Evolutionary conservation across 64 coral and sea anemone genomes (phyloP).

Genomic region (Porites australiensis): DNA sequence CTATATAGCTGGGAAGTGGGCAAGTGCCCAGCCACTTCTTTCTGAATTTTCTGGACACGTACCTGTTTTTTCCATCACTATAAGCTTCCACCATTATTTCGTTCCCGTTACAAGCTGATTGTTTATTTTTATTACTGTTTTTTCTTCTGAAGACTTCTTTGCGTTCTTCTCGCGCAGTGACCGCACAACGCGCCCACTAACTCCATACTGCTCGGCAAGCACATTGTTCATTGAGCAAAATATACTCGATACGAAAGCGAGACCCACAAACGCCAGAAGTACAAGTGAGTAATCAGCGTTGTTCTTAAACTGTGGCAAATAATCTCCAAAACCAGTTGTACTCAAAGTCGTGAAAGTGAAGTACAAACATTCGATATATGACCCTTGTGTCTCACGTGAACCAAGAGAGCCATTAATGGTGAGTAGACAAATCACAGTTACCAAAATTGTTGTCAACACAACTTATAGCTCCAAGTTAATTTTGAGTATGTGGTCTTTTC

Average conservation of each 20-base stretch:
- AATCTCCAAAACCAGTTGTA: slow-evolving; percentile 89
- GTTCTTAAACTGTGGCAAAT: slow-evolving; percentile 51
- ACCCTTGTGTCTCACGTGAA: slow-evolving; percentile 60
- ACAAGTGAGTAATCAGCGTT: slow-evolving; percentile 58
- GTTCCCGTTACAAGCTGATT: too few species aligned
- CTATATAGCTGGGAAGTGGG: too few species aligned
- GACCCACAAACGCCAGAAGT: slow-evolving; percentile 50
- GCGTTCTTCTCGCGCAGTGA: slow-evolving; percentile 14
- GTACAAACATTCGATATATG: slow-evolving; percentile 76
- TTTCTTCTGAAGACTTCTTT: not conserved
- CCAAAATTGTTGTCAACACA: slow-evolving; percentile 14
- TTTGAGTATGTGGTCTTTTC: slow-evolving; percentile 32
- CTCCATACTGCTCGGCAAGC: slow-evolving; percentile 61
- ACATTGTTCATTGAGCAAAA: slow-evolving; percentile 81
- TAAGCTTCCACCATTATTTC: too few species aligned
- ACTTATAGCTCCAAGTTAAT: slow-evolving; percentile 66
- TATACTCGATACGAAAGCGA: slow-evolving; percentile 85
- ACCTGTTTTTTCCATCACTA: too few species aligned
- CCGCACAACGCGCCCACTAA: slow-evolving; percentile 9
- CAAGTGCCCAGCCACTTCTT: too few species aligned
- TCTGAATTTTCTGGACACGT: too few species aligned
- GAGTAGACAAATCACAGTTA: slow-evolving; percentile 61
- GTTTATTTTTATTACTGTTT: too few species aligned
- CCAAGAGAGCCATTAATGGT: slow-evolving; percentile 42
- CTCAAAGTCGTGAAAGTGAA: slow-evolving; percentile 78